These are phyloP conservation scores for Glossophaga mutica DNA, from an alignment of 2,797 vertebrate species.

Conservation along the genomic window DNA sequence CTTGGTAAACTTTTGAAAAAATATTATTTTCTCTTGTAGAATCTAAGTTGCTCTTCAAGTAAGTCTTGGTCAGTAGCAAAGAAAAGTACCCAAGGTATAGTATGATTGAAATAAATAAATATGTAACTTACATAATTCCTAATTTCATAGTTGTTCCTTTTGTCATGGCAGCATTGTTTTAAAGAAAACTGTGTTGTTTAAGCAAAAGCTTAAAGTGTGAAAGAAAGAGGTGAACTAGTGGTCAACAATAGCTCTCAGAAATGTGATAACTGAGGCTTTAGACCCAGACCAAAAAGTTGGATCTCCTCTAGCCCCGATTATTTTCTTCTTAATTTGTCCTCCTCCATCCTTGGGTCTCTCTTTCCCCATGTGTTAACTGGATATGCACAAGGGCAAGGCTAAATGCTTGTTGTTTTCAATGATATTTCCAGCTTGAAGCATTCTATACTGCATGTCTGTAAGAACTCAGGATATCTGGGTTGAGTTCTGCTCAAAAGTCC, in stretches of 20 bases:
- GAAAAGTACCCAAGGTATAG: not conserved
- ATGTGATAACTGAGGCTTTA: too few species aligned
- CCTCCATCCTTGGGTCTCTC: not conserved
- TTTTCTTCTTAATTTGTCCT: not conserved
- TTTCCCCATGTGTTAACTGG: not conserved
- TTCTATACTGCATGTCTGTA: not conserved
- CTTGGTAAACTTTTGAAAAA: not conserved
- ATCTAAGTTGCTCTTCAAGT: not conserved
- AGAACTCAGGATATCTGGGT: not conserved
- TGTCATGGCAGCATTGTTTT: not conserved
- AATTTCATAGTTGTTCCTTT: not conserved
- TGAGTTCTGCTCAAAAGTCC: not conserved
- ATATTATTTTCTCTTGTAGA: not conserved
- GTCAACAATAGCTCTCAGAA: not conserved
- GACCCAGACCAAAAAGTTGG: not conserved
- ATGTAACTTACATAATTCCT: accelerated
- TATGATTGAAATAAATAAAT: not conserved
- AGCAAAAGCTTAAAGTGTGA: not conserved
- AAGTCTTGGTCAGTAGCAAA: not conserved
- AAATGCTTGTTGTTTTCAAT: not conserved
- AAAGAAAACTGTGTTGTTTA: not conserved
- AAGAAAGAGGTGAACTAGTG: not conserved
- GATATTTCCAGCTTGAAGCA: not conserved
- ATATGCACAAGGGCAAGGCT: not conserved
- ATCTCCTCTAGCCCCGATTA: not conserved